Evolutionary conservation across 2,888 invertebrate genomes (phyloP).

Genomic region (Orchesellides sinensis): DNA sequence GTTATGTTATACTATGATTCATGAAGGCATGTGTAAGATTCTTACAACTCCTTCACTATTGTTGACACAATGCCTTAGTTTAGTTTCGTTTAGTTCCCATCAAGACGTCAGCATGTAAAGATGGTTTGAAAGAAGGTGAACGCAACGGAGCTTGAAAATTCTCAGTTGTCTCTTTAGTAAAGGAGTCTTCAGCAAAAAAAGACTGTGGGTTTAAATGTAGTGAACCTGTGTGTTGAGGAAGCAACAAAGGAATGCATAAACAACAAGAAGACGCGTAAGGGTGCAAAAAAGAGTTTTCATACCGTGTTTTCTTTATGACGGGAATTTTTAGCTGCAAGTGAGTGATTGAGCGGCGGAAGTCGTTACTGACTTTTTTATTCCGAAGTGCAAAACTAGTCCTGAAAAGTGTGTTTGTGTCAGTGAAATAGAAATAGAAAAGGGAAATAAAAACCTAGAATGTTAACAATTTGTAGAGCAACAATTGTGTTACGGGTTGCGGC

Average conservation of each 20-base stretch:
- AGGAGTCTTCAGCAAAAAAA: too few relatives aligned
- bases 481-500: constrained; percentile 1
- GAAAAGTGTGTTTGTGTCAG: constrained; percentile 20
- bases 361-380: constrained; percentile 3
- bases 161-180: too few relatives aligned
- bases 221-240: constrained; percentile 17
- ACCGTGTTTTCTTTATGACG: constrained; percentile 17
- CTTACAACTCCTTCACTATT: constrained; percentile 33
- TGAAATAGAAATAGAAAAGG: constrained; percentile 36
- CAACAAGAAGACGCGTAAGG: not conserved
- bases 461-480: constrained; percentile 6
- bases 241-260: not conserved
- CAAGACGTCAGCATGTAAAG: constrained; percentile 40
- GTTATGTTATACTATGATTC: not conserved
- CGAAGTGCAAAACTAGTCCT: constrained; percentile 1
- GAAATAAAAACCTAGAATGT: constrained; percentile 15
- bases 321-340: constrained; percentile 2
- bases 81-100: constrained; percentile 60
- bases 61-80: constrained; percentile 66
- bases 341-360: not conserved
- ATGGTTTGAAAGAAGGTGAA: constrained; percentile 21
- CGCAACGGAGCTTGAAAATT: constrained; percentile 18
- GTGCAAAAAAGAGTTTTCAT: not conserved
- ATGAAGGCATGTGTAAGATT: constrained; percentile 6
- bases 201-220: too few relatives aligned